These are phyloP conservation scores for Etheostoma spectabile DNA, from an alignment of 2,113 vertebrate species.

Conservation along the genomic window DNA sequence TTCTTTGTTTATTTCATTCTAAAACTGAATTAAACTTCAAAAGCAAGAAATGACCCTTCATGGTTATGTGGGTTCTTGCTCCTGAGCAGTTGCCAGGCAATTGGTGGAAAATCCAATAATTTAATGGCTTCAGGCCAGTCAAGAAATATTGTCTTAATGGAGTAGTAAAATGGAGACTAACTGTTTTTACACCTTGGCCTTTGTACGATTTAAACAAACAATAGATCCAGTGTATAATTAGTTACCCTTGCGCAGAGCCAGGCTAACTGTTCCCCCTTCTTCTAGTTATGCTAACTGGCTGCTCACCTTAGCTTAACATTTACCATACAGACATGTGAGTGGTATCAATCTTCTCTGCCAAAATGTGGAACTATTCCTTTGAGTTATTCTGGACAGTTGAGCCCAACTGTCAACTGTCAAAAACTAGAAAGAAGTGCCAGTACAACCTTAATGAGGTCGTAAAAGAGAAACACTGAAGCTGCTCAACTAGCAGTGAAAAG, in stretches of 20 bases:
- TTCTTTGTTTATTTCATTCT: too few species aligned
- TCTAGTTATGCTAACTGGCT: too few species aligned
- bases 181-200: neutral
- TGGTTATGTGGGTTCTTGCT: too few species aligned
- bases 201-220: neutral
- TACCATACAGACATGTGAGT: neutral
- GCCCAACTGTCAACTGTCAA: neutral
- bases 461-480: constrained; percentile 12
- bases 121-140: neutral
- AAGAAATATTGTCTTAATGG: neutral
- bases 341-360: neutral
- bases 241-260: neutral
- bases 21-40: too few species aligned
- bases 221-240: neutral
- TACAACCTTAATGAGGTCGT: neutral
- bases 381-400: neutral
- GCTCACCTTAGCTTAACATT: neutral
- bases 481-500: neutral
- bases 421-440: constrained; percentile 6
- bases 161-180: neutral
- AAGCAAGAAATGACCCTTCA: too few species aligned
- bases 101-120: neutral
- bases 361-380: neutral
- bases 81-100: neutral
- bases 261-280: too few species aligned